Base-by-base conservation (phyloP, 1,140 invertebrate genomes). In the Neodiprion lecontei region DNA sequence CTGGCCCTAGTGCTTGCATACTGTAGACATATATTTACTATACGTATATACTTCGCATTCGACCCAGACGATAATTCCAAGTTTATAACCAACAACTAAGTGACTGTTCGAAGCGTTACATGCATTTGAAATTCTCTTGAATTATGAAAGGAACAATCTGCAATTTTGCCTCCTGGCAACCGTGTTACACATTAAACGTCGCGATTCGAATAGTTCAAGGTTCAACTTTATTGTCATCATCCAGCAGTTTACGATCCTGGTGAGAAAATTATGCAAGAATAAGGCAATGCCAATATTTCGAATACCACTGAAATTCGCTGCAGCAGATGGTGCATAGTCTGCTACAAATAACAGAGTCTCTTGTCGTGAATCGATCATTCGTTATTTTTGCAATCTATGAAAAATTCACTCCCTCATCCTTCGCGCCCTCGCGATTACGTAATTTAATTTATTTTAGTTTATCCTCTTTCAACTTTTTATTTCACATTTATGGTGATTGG, bases 201-300 rank as follows among this genome's bases (percentile, higher is more conserved):
- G 5, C 4, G 9, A 14, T 61, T 61, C 8, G 53, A 61, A 61
- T 61, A 5, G n/a, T 8, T 7, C n/a, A 61, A 61, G 9, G 4
- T 4, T 61, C 1, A 61, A 9, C 53, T 61, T 61, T 61, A 61
- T 17, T 61, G 9, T 61, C 4, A 61, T 61, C 50, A 10, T 11
- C n/a, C 50, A 53, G n/a, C 50, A 14, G n/a, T n/a, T 10, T 53
- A 10, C n/a, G 10, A 53, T 11, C 10, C 10, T 53, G 50, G n/a
- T 53, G 50, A 53, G 50, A 53, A 53, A 53, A 53, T 53, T 53
- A 53, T 53, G 50, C 50, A 14, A 53, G 50, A 53, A 53, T 53
- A 53, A 53, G 17, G 17, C 17, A 17, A 17, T 21, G 17, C 0
- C 17, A 21, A 21, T 21, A 21, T 21, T 21, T 2, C 28, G 28